Evolutionary conservation across 2,888 invertebrate genomes (phyloP).

Genomic region (Nemotelus nigrinus): DNA sequence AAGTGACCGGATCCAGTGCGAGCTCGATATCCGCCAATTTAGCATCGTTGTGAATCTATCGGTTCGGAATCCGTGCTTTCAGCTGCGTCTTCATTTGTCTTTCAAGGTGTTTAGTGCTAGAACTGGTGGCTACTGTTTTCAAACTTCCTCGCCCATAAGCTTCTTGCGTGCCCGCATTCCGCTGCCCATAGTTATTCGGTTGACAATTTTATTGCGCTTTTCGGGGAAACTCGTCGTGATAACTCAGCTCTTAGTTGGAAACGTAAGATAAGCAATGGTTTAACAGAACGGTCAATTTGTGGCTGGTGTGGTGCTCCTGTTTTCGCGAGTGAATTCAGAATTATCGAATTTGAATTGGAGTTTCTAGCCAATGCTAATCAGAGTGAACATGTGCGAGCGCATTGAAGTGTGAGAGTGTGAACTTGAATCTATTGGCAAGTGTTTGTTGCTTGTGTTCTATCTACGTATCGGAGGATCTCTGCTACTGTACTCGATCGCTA

Average conservation of each 20-base stretch:
- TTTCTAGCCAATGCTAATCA: slow-evolving; percentile 3
- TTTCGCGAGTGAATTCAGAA: slow-evolving; percentile 13
- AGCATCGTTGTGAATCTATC: slow-evolving; percentile 16
- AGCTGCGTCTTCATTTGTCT: slow-evolving; percentile 1
- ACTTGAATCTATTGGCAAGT: slow-evolving; percentile 6
- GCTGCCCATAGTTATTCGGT: slow-evolving; percentile 5
- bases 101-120: neutral
- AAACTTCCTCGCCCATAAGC: neutral
- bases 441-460: neutral
- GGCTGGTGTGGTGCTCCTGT: neutral
- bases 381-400: slow-evolving; percentile 16
- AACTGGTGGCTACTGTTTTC: neutral
- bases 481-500: neutral
- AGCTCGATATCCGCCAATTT: slow-evolving; percentile 31
- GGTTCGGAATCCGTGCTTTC: neutral
- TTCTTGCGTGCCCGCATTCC: slow-evolving; percentile 4
- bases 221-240: slow-evolving; percentile 5
- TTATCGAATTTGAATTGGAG: neutral
- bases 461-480: slow-evolving; percentile 1
- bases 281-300: neutral
- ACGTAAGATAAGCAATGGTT: neutral
- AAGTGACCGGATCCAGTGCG: slow-evolving; percentile 38
- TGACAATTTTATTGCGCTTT: slow-evolving; percentile 34
- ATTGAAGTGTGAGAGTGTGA: neutral
- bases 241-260: no score